phyloP scores from a whole-genome alignment of 2,888 invertebrate species.

The Yponomeuta plumbellus region DNA sequence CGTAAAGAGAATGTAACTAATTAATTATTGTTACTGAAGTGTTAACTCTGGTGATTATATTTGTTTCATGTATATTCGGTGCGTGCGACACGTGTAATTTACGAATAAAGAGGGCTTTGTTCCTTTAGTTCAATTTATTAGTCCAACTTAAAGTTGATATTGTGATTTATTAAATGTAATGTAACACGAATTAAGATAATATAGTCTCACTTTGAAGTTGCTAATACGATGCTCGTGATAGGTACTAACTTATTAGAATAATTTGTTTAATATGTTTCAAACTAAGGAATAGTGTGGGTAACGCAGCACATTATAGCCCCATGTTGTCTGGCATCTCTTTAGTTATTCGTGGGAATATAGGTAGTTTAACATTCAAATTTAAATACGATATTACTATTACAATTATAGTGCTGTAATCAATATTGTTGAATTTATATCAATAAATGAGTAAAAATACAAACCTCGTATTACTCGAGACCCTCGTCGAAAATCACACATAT shows the following conservation, averaged over 20 bases:
- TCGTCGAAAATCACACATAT: background rate
- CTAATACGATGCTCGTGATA: slow-evolving; percentile 8
- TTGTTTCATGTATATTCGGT: slow-evolving; percentile 7
- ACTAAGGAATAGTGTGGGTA: background rate
- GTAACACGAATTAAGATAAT: slow-evolving; percentile 58
- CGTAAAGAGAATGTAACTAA: background rate
- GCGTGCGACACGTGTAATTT: slow-evolving; percentile 52
- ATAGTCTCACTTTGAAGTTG: slow-evolving; percentile 50
- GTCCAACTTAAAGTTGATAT: slow-evolving; percentile 72
- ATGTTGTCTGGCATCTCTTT: background rate
- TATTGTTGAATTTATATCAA: slow-evolving; percentile 71
- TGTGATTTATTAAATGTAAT: slow-evolving; percentile 65
- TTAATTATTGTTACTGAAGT: background rate
- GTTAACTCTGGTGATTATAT: background rate
- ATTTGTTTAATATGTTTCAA: background rate
- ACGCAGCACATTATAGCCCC: background rate
- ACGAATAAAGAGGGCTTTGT: slow-evolving; percentile 44
- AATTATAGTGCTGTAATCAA: slow-evolving; percentile 54
- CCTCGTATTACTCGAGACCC: background rate
- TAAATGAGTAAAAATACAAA: slow-evolving; percentile 58
- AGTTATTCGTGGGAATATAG: background rate
- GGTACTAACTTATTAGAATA: slow-evolving; percentile 6
- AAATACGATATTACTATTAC: slow-evolving; percentile 6
- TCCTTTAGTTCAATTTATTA: slow-evolving; percentile 53
- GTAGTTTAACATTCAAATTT: slow-evolving; percentile 2